These are phyloP conservation scores for Aporophyla nigra DNA, from an alignment of 2,888 invertebrate genomes.

Conservation along the genomic window DNA sequence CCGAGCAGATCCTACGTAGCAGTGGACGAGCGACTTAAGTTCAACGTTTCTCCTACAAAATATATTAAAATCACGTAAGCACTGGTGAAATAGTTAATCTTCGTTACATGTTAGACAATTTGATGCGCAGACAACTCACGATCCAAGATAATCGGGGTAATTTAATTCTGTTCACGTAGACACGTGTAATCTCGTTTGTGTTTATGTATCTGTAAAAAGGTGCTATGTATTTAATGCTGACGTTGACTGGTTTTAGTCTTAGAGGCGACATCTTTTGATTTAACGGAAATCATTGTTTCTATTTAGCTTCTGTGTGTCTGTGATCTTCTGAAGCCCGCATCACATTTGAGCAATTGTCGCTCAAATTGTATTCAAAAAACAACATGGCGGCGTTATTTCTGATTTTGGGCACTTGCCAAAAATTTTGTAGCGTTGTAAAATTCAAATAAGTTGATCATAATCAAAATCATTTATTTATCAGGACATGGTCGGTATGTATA, in stretches of 20 bases:
- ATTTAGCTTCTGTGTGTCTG: too few relatives aligned
- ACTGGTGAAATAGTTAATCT: constrained; percentile 39
- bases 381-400: not conserved
- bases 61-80: constrained; percentile 20
- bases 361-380: not conserved
- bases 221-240: constrained; percentile 17
- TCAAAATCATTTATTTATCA: too few relatives aligned
- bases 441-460: too few relatives aligned
- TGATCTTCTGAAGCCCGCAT: too few relatives aligned
- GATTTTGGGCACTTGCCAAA: not conserved
- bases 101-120: constrained; percentile 47
- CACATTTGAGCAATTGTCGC: too few relatives aligned
- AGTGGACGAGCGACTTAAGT: not conserved
- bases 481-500: too few relatives aligned
- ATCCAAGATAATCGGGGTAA: constrained; percentile 38
- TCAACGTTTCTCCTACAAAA: not conserved
- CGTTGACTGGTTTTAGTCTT: not conserved
- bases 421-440: not conserved
- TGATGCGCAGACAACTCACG: constrained; percentile 33
- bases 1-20: not conserved
- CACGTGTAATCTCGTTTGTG: constrained; percentile 32
- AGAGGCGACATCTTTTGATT: too few relatives aligned
- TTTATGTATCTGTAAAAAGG: constrained; percentile 20
- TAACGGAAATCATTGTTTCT: not conserved
- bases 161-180: constrained; percentile 43